Conservation (phyloP, 1,140 invertebrate genomes). For the Akabosia matsudoensis region DNA sequence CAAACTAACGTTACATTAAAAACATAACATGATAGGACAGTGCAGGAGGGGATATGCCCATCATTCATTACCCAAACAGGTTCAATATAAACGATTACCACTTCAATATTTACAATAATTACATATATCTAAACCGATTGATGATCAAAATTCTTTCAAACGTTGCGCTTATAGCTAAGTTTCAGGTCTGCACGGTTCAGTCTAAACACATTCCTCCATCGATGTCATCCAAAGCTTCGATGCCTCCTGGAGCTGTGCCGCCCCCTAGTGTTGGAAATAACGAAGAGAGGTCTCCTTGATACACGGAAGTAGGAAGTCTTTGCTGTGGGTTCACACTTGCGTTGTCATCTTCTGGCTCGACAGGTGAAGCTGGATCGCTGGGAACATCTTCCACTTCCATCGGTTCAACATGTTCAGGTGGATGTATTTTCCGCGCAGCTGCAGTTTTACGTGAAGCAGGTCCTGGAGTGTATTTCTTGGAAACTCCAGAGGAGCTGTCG, state of each 20-base stretch:
- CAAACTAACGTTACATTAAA: no score
- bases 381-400: not conserved
- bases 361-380: not conserved
- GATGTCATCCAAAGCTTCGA: slow-evolving; percentile 5
- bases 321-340: not conserved
- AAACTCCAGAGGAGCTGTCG: not conserved
- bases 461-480: not conserved
- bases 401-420: not conserved
- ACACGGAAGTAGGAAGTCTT: not conserved
- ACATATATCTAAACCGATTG: no score
- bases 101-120: no score
- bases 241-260: not conserved
- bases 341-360: not conserved
- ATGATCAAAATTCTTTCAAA: no score
- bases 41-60: no score
- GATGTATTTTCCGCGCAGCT: not conserved
- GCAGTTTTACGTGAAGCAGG: not conserved
- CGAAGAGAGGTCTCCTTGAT: slow-evolving; percentile 1
- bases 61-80: no score
- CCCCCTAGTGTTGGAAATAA: not conserved
- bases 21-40: no score
- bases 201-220: slow-evolving; percentile 6
- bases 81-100: no score
- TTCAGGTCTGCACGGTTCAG: not conserved
- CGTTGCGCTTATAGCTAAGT: no score